Evolutionary conservation across 2,888 invertebrate genomes (phyloP).

Genomic region (Ormia ochracea): DNA sequence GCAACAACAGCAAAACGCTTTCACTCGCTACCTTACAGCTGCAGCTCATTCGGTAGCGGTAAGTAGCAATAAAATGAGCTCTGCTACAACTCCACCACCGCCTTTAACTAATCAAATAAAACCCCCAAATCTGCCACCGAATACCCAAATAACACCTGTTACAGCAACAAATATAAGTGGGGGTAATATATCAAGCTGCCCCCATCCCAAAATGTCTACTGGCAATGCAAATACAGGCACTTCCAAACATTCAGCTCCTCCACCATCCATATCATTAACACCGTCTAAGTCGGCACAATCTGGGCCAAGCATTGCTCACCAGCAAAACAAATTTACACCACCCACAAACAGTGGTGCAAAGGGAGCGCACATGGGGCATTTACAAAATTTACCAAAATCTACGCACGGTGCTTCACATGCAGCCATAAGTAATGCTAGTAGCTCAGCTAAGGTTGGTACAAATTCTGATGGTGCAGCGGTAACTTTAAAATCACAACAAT

Average conservation of each 20-base stretch:
- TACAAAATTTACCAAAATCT: conserved; percentile 66
- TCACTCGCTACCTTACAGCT: conserved; percentile 67
- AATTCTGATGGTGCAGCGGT: conserved; percentile 38
- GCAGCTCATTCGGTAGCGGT: conserved; percentile 54
- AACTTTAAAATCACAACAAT: conserved; percentile 65
- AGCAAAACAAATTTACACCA: conserved; percentile 66
- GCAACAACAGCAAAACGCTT: conserved; percentile 65
- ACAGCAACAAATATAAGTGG: conserved; percentile 47
- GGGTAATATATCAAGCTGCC: conserved; percentile 39
- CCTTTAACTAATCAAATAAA: conserved; percentile 66
- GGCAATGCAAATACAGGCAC: conserved; percentile 31
- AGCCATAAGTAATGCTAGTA: conserved; percentile 33
- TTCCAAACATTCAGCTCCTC: conserved; percentile 46
- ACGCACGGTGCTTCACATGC: conserved; percentile 44
- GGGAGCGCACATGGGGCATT: conserved; percentile 63
- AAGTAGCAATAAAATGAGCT: conserved; percentile 59
- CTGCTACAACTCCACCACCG: conserved; percentile 65
- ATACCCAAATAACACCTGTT: conserved; percentile 69
- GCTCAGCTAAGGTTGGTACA: conserved; percentile 35
- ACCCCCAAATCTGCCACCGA: conserved; percentile 68
- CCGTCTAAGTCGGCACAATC: conserved; percentile 65
- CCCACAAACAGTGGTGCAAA: conserved; percentile 61
- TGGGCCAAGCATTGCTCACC: conserved; percentile 65
- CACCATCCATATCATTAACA: conserved; percentile 67
- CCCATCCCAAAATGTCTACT: conserved; percentile 43